phyloP scores from a whole-genome alignment of 2,888 invertebrate species.

The Erebia aethiops region DNA sequence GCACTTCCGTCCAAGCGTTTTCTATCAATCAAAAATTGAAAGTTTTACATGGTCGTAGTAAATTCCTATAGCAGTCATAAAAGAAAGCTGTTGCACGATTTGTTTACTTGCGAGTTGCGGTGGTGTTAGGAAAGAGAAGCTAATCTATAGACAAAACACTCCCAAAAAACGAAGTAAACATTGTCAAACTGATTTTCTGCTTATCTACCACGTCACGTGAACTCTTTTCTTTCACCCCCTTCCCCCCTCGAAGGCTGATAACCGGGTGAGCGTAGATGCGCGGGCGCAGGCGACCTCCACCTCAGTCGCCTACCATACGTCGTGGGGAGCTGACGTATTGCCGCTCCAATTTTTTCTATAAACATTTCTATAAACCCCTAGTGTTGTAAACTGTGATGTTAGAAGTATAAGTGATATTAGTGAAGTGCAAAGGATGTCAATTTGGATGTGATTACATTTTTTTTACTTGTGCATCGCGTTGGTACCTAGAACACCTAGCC shows the following conservation, averaged over 20 bases:
- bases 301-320: slow-evolving; percentile 67
- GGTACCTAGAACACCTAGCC: slow-evolving; percentile 37
- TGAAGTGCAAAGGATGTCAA: slow-evolving; percentile 52
- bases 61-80: background rate
- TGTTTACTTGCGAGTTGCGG: background rate
- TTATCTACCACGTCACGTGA: slow-evolving; percentile 72
- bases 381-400: slow-evolving; percentile 39
- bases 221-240: slow-evolving; percentile 68
- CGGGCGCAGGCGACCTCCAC: slow-evolving; percentile 65
- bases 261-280: slow-evolving; percentile 63
- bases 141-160: slow-evolving; percentile 12
- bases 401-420: slow-evolving; percentile 25
- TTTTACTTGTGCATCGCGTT: slow-evolving; percentile 51
- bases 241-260: slow-evolving; percentile 76
- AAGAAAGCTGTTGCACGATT: slow-evolving; percentile 1
- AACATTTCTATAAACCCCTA: slow-evolving; percentile 30
- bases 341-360: slow-evolving; percentile 26
- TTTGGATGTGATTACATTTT: slow-evolving; percentile 52
- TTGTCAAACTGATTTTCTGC: slow-evolving; percentile 52
- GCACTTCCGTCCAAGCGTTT: slow-evolving; percentile 2
- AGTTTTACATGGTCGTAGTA: background rate
- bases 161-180: slow-evolving; percentile 33
- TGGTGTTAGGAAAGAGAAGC: background rate
- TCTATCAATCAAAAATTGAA: background rate
- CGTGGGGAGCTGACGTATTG: slow-evolving; percentile 57